Evolutionary conservation across 2,888 invertebrate genomes (phyloP), one percentile per base, ranked within the genome.

Genomic region (Hyles lineata): DNA sequence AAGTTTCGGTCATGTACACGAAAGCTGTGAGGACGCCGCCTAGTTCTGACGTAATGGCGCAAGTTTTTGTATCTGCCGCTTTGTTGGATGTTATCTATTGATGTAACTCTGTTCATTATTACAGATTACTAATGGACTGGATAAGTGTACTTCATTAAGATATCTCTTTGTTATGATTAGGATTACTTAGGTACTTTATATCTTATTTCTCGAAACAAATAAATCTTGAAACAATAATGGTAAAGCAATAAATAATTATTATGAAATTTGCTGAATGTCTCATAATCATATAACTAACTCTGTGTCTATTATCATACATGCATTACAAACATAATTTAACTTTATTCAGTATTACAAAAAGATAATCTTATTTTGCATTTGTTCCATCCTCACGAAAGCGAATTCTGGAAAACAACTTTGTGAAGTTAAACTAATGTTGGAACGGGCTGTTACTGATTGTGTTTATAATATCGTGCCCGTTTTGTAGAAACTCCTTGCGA

Each of bases 401-500:
- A 55, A n/a, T 55, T 55, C 55, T 7, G n/a, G n/a, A 55, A n/a
- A 19, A 55, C 8, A 55, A 55, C 55, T 55, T 55, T 55, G 8
- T n/a, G 5, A 55, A 55, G 55, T 55, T 55, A 55, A 55, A 55
- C 55, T 6, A 55, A 55, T 55, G 55, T 55, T 55, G n/a, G 52
- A 55, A 55, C 55, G 55, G n/a, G n/a, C 19, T n/a, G n/a, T 55
- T 55, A 19, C 19, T 55, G 55, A 55, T 55, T 55, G n/a, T 55
- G 19, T n/a, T n/a, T n/a, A 55, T n/a, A 55, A 55, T 55, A 55
- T 55, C n/a, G 17, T 15, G 7, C 55, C 19, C 5, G 7, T n/a
- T 55, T 55, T n/a, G 55, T 25, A 11, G 17, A 15, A 29, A 25
- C 11, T 43, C 21, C 55, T 74, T 73, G 76, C 76, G 74, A 72